Evolutionary conservation across 1,140 invertebrate species (phyloP).

Genomic region (Zophobas atratus): DNA sequence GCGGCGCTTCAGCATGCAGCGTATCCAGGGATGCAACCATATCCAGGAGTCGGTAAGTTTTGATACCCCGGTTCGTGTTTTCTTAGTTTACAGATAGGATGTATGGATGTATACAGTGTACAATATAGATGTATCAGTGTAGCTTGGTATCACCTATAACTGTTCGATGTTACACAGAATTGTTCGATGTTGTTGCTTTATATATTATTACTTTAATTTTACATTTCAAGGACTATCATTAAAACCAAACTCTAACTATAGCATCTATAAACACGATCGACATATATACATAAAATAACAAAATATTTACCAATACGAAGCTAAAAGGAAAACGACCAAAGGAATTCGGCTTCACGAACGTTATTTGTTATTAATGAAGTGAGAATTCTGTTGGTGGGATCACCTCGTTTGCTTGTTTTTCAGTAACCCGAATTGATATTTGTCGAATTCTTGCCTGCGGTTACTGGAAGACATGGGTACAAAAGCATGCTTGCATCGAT

Average conservation of each 20-base stretch:
- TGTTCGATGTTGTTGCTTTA: slow-evolving; percentile 57
- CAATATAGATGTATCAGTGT: slow-evolving; percentile 49
- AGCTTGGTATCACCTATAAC: slow-evolving; percentile 56
- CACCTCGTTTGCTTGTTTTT: neutral
- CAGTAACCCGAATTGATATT: neutral
- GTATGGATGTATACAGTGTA: slow-evolving; percentile 48
- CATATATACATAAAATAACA: too few species aligned
- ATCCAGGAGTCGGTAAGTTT: slow-evolving; percentile 91
- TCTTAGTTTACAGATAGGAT: slow-evolving; percentile 31
- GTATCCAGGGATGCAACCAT: slow-evolving; percentile 91
- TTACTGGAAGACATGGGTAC: slow-evolving; percentile 19
- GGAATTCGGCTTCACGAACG: neutral
- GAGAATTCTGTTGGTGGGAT: too few species aligned
- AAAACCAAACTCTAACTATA: neutral
- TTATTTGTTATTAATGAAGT: too few species aligned
- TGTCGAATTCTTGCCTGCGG: too few species aligned
- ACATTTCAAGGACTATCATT: slow-evolving; percentile 1
- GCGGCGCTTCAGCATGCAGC: slow-evolving; percentile 87
- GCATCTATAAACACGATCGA: too few species aligned
- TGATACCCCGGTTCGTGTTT: neutral
- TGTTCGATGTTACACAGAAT: slow-evolving; percentile 56
- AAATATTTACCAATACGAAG: too few species aligned
- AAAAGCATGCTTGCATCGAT: slow-evolving; percentile 64
- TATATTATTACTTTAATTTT: slow-evolving; percentile 44
- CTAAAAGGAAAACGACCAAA: too few species aligned